A percentile compares a stretch with the other conserved stretches of the same genome.
These are phyloP conservation scores for Taenioides sp. DNA, from an alignment of 2,797 vertebrate species.

Conservation along the genomic window DNA sequence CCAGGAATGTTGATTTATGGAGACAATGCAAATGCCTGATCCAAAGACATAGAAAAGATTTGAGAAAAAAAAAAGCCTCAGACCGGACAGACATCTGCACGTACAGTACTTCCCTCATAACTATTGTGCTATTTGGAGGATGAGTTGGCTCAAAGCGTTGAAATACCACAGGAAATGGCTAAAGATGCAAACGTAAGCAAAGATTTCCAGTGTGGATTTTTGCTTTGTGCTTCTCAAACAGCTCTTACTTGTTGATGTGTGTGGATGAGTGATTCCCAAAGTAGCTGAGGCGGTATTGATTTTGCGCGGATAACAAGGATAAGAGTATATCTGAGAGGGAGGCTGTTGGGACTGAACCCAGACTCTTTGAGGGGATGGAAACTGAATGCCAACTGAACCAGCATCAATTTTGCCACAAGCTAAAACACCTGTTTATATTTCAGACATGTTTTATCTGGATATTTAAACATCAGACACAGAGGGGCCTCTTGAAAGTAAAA, in stretches of 20 bases:
- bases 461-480: conserved; percentile 27
- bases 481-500: conserved; percentile 17
- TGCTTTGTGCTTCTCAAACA: conserved; percentile 59
- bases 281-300: conserved; percentile 72
- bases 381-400: conserved; percentile 55
- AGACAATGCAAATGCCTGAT: background rate
- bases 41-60: conserved; percentile 20
- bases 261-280: conserved; percentile 65
- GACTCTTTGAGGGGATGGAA: conserved; percentile 43
- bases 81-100: conserved; percentile 3
- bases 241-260: conserved; percentile 55
- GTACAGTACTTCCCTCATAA: conserved; percentile 12
- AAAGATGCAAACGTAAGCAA: conserved; percentile 55
- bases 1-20: background rate
- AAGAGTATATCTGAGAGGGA: conserved; percentile 54
- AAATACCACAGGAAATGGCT: conserved; percentile 32
- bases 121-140: conserved; percentile 10
- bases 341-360: conserved; percentile 50
- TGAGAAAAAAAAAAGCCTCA: conserved; percentile 5
- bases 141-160: conserved; percentile 35
- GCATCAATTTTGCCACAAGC: conserved; percentile 39
- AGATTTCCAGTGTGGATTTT: conserved; percentile 59
- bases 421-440: conserved; percentile 44
- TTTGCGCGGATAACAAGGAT: conserved; percentile 65
- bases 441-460: conserved; percentile 32